A percentile compares a stretch with the other conserved stretches of the same genome.
These are phyloP conservation scores for Monopterus albus DNA, from an alignment of 2,113 vertebrate species.

Conservation along the genomic window DNA sequence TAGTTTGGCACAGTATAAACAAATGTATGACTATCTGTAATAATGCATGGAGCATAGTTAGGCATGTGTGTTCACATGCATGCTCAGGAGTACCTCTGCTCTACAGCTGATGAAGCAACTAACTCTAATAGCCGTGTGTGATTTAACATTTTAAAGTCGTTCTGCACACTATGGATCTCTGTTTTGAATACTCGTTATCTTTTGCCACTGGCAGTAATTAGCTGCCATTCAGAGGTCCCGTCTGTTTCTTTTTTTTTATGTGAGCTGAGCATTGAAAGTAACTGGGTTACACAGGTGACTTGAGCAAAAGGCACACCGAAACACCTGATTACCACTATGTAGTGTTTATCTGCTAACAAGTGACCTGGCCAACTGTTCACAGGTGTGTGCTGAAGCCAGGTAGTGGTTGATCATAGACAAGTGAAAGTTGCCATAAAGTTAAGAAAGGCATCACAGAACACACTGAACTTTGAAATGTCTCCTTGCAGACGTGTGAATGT, in stretches of 20 bases:
- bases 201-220: background rate
- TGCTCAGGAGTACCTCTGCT: too few species aligned
- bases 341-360: slow-evolving; percentile 41
- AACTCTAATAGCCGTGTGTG: too few species aligned
- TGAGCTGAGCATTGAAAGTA: background rate
- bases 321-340: slow-evolving; percentile 52
- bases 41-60: background rate
- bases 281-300: slow-evolving; percentile 50
- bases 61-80: background rate
- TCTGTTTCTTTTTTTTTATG: background rate
- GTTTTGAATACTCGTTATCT: too few species aligned
- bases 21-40: background rate
- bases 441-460: background rate
- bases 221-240: background rate
- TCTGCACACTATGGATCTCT: background rate
- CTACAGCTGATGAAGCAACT: too few species aligned
- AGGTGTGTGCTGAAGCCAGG: slow-evolving; percentile 15
- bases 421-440: background rate
- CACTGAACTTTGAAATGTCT: slow-evolving; percentile 22
- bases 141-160: too few species aligned
- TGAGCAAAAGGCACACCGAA: slow-evolving; percentile 50
- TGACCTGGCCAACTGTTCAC: slow-evolving; percentile 37
- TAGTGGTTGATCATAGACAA: too few species aligned
- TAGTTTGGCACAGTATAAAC: background rate
- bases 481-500: slow-evolving; percentile 24